Evolutionary conservation across 2,797 vertebrate genomes (phyloP).

Genomic region (Helostoma temminkii): DNA sequence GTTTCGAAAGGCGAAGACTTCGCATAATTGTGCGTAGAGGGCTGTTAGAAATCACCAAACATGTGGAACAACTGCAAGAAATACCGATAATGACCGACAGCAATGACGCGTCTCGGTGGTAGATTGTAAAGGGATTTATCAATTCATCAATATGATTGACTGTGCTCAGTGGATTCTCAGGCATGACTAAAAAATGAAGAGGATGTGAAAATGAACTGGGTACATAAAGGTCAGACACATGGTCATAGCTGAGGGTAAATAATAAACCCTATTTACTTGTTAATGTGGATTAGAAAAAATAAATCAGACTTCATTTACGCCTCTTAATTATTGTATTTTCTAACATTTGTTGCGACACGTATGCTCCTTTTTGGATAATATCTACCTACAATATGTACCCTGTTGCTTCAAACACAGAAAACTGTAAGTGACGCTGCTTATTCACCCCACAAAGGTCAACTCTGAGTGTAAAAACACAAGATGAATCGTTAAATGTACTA

Average conservation of each 20-base stretch:
- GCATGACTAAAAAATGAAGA: not conserved
- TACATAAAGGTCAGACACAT: constrained; percentile 20
- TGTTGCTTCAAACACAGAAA: not conserved
- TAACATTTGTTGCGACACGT: constrained; percentile 15
- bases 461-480: not conserved
- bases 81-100: not conserved
- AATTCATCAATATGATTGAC: not conserved
- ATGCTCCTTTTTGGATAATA: not conserved
- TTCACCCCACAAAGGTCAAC: not conserved
- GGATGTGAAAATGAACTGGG: not conserved
- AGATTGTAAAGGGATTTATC: not conserved
- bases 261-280: not conserved
- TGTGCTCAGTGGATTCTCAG: not conserved
- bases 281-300: constrained; percentile 8
- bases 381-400: not conserved
- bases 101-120: not conserved
- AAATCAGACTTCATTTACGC: not conserved
- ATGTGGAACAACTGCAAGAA: not conserved
- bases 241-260: constrained; percentile 4
- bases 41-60: constrained; percentile 3
- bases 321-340: constrained; percentile 24
- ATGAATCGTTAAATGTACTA: not conserved
- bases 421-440: no score
- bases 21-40: not conserved
- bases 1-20: constrained; percentile 11